These are phyloP conservation scores for Epizoanthus illoricatus DNA, from an alignment of 92 coral and sea anemone species.

Conservation along the genomic window DNA sequence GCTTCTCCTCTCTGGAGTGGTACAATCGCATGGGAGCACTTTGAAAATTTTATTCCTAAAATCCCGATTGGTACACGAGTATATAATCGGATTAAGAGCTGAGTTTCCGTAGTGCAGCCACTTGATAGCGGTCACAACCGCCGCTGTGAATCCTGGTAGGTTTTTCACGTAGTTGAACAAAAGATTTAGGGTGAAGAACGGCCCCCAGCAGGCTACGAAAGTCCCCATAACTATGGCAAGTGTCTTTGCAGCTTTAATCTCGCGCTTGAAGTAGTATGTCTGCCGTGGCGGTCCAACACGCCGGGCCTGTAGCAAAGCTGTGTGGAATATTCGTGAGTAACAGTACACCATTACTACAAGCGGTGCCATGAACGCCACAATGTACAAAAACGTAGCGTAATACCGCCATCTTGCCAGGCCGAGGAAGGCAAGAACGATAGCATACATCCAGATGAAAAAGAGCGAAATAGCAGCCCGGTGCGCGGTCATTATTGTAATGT, in stretches of 20 bases:
- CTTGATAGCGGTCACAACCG: conserved; percentile 59
- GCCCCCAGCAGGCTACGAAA: conserved; percentile 81
- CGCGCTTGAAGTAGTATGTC: conserved; percentile 74
- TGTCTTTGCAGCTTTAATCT: conserved; percentile 83
- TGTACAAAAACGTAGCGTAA: conserved; percentile 67
- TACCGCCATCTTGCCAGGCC: conserved; percentile 42
- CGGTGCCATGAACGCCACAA: conserved; percentile 74
- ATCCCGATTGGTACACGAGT: conserved; percentile 77
- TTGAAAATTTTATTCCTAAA: conserved; percentile 73
- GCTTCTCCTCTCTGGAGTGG: conserved; percentile 12
- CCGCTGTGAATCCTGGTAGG: conserved; percentile 35
- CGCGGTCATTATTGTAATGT: conserved; percentile 66
- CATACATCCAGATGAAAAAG: conserved; percentile 61
- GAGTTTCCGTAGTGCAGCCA: conserved; percentile 77
- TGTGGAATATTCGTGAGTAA: conserved; percentile 66
- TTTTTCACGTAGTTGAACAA: conserved; percentile 41
- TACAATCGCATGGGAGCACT: conserved; percentile 64
- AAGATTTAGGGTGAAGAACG: conserved; percentile 75
- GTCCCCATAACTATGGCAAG: conserved; percentile 83
- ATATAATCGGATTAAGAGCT: conserved; percentile 78
- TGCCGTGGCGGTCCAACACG: conserved; percentile 78
- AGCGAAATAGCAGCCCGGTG: conserved; percentile 56
- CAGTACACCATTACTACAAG: conserved; percentile 63
- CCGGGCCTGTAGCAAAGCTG: conserved; percentile 68
- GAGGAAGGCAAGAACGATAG: conserved; percentile 51